Base-by-base conservation (phyloP, 2,888 invertebrate genomes). In the Trissoscelio sp. region DNA sequence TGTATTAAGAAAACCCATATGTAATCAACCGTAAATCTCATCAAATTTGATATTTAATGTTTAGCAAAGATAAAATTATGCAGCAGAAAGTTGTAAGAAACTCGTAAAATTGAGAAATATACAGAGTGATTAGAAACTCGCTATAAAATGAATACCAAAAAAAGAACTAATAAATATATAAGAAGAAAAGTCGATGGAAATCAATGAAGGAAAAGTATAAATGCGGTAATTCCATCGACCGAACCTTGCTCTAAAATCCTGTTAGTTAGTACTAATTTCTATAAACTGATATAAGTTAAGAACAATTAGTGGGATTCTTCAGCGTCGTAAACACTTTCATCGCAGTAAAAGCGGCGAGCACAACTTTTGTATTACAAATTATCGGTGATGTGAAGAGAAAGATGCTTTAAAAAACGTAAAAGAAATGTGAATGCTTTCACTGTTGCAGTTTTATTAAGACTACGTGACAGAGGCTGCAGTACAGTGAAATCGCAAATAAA, bases 341-440 rank as follows among this genome's bases (percentile, higher is more conserved):
- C 31, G 42, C 6, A 28, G 64, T 28, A 78, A 78, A 78, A 78
- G 78, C 18, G 28, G 37, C 28, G 12, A 48, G 51, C 24, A 39
- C 57, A 51, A 72, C 66, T 70, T 72, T 42, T 58, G 42, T 69
- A 37, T 44, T 55, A 46, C 51, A 57, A 58, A 64, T 69, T 60
- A 67, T 77, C 58, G 22, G 14, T 24, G 28, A 64, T 42, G 58
- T 18, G 42, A 79, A 72, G 58, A 79, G 66, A 79, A 70, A 62
- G 62, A 69, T 14, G 18, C 12, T 44, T 12, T 6, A 24, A 34
- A 78, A 64, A 75, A 57, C 20, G 31, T 62, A 46, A 51, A 62
- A 64, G 67, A 55, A 67, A 28, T 12, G 22, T 37, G n/a, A n/a
- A n/a, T n/a, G 44, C 70, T 79, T 79, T 79, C 78, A 79, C 78